These are phyloP conservation scores for Yoshiicerus persimilis DNA, from an alignment of 1,140 invertebrate genomes.

Conservation along the genomic window DNA sequence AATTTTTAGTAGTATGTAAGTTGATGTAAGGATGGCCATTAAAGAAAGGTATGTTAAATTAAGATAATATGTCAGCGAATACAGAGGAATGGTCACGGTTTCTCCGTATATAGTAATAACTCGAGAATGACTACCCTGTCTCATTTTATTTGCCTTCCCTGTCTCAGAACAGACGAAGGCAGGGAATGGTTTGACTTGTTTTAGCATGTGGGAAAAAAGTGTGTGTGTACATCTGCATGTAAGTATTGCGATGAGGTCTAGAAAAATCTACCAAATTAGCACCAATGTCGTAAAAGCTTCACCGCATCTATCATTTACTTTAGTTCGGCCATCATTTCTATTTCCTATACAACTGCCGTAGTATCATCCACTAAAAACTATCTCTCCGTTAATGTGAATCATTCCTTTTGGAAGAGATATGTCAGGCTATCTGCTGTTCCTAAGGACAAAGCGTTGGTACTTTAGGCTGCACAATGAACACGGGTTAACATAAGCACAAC, in stretches of 20 bases:
- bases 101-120: not conserved
- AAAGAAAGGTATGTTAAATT: constrained; percentile 20
- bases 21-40: not conserved
- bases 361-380: not conserved
- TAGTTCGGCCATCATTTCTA: not conserved
- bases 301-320: constrained; percentile 20
- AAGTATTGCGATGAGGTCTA: not conserved
- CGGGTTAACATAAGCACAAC: not conserved
- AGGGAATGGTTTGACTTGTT: not conserved
- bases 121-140: not conserved
- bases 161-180: not conserved
- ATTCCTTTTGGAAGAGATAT: not conserved
- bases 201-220: not conserved
- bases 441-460: not conserved
- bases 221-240: not conserved
- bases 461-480: not conserved
- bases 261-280: constrained; percentile 18
- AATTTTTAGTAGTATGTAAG: not conserved
- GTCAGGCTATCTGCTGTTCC: not conserved
- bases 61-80: not conserved
- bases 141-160: not conserved
- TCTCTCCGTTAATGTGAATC: not conserved
- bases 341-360: not conserved
- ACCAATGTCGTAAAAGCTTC: constrained; percentile 10
- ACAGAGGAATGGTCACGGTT: not conserved